Conservation (phyloP, 2,113 vertebrate genomes). For the Xenopus tropicalis region UCB_Xtro_10.0 CM004444.2:42283501-42284000, state of each 20-base stretch:
- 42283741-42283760: neutral
- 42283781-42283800: no score
- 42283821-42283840: no score
- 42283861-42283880: no score
- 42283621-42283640: neutral
- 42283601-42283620: slow-evolving; percentile 10
- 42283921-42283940: no score
- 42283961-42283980: no score
- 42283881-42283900: no score
- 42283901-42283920: no score
- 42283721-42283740: neutral
- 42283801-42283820: no score
- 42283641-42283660: slow-evolving; percentile 24
- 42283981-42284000: no score
- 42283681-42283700: neutral
- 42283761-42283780: no score
- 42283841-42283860: no score
- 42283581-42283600: slow-evolving; percentile 31
- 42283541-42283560: slow-evolving; percentile 26
- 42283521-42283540: slow-evolving; percentile 33
- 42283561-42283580: slow-evolving; percentile 25
- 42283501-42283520: slow-evolving; percentile 34
- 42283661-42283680: neutral
- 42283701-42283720: neutral
- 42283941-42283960: no score